Percentiles rank a stretch among this genome's conserved stretches.
Evolutionary conservation across 2,888 invertebrate species (phyloP).

Genomic region (Rhingia campestris): DNA sequence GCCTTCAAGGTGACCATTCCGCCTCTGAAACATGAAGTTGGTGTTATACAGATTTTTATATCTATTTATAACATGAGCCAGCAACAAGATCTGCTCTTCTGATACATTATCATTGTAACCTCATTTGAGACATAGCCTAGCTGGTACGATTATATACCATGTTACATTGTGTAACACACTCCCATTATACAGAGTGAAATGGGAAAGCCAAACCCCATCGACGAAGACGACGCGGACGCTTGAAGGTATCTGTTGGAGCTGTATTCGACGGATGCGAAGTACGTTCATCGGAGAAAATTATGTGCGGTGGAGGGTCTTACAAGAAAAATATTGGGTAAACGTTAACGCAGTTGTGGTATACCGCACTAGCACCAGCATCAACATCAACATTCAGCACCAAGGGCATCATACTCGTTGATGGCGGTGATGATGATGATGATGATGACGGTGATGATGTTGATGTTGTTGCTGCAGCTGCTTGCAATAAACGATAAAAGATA

Average conservation of each 20-base stretch:
- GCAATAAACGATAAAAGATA: slow-evolving; percentile 65
- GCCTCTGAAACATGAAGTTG: slow-evolving; percentile 4
- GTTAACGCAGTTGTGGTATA: slow-evolving; percentile 57
- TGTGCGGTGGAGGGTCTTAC: slow-evolving; percentile 55
- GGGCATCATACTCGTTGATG: slow-evolving; percentile 35
- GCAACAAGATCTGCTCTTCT: not conserved
- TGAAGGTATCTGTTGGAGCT: slow-evolving; percentile 6
- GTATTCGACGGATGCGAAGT: slow-evolving; percentile 47
- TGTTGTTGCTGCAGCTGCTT: slow-evolving; percentile 66
- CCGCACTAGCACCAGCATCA: slow-evolving; percentile 35
- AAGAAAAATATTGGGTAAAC: slow-evolving; percentile 66
- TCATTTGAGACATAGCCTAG: slow-evolving; percentile 27
- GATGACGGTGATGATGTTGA: slow-evolving; percentile 27
- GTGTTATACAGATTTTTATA: slow-evolving; percentile 8
- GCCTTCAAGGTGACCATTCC: slow-evolving; percentile 10
- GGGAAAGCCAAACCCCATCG: slow-evolving; percentile 53
- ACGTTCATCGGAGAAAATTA: slow-evolving; percentile 64
- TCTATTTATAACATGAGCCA: not conserved
- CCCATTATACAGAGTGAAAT: slow-evolving; percentile 51
- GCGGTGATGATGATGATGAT: slow-evolving; percentile 28
- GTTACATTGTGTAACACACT: slow-evolving; percentile 47
- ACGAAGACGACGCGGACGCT: slow-evolving; percentile 14
- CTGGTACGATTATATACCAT: slow-evolving; percentile 14
- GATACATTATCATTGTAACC: slow-evolving; percentile 12
- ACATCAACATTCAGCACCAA: slow-evolving; percentile 28